phyloP scores from a whole-genome alignment of 2,797 vertebrate genomes.

The Lindbergichthys nudifrons region DNA sequence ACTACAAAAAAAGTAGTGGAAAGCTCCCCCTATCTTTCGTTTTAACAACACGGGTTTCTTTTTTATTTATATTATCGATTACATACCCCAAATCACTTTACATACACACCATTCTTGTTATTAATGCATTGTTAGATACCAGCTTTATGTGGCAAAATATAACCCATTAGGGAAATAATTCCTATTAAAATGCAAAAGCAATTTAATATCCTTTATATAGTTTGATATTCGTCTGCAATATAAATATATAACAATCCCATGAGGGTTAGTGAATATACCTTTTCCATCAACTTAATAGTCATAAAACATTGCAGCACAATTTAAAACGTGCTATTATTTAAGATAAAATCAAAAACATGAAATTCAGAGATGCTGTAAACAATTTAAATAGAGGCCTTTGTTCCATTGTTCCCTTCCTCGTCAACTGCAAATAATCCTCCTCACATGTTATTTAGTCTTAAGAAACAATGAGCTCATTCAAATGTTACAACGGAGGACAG shows the following conservation, averaged over 20 bases:
- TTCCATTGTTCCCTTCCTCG: not conserved
- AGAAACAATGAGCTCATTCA: conserved; percentile 38
- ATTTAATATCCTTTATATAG: no score
- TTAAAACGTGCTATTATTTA: not conserved
- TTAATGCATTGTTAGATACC: not conserved
- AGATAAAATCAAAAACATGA: conserved; percentile 7
- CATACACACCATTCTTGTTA: not conserved
- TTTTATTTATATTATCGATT: no score
- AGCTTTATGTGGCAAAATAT: not conserved
- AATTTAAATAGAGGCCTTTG: conserved; percentile 21
- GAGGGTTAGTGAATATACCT: not conserved
- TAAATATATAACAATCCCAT: not conserved
- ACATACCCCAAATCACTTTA: no score
- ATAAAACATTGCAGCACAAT: not conserved
- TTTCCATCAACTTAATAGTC: conserved; percentile 11
- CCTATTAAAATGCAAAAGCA: no score
- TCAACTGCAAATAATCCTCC: conserved; percentile 23
- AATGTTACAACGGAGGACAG: conserved; percentile 9
- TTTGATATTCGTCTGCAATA: not conserved
- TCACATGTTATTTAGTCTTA: conserved; percentile 17
- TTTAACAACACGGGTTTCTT: no score
- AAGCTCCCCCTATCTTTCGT: no score
- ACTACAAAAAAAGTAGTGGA: no score
- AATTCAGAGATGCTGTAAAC: conserved; percentile 22
- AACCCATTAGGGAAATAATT: not conserved